phyloP scores from a whole-genome alignment of 1,140 invertebrate genomes.

The Radopholus similis region DNA sequence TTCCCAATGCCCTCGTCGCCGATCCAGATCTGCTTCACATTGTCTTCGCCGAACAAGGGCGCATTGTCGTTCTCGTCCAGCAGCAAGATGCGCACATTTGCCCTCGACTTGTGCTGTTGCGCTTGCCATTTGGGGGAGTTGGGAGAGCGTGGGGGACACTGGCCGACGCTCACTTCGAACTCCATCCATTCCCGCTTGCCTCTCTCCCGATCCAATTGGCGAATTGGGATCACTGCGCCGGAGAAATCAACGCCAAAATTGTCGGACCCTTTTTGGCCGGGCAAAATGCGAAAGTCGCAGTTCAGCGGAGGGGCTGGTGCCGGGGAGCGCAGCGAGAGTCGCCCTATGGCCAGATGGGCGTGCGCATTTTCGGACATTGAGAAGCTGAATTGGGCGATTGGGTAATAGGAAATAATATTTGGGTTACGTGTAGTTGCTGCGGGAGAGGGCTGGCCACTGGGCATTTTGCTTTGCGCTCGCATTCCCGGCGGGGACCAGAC shows the following conservation, averaged over 20 bases:
- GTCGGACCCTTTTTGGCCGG: background rate
- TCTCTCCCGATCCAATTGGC: constrained; percentile 17
- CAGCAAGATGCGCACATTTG: background rate
- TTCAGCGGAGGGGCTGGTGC: background rate
- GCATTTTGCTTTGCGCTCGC: background rate
- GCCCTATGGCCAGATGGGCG: background rate
- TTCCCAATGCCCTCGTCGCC: constrained; percentile 1
- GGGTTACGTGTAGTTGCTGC: background rate
- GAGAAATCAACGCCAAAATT: constrained; percentile 7
- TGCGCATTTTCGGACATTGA: background rate
- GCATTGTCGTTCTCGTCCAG: constrained; percentile 36
- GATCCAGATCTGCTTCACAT: constrained; percentile 10
- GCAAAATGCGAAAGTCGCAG: background rate
- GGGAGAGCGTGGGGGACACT: background rate
- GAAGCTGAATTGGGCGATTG: constrained; percentile 2
- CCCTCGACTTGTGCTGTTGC: background rate
- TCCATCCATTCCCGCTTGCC: constrained; percentile 4
- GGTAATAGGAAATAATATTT: background rate
- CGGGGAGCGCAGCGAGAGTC: background rate
- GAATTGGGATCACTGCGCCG: constrained; percentile 3
- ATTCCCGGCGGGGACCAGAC: background rate
- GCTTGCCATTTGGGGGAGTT: background rate
- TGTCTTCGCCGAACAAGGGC: constrained; percentile 28
- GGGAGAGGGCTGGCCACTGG: background rate
- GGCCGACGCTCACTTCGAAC: background rate